phyloP scores from a whole-genome alignment of 2,113 vertebrate species.

The Nyctereutes procyonoides region DNA sequence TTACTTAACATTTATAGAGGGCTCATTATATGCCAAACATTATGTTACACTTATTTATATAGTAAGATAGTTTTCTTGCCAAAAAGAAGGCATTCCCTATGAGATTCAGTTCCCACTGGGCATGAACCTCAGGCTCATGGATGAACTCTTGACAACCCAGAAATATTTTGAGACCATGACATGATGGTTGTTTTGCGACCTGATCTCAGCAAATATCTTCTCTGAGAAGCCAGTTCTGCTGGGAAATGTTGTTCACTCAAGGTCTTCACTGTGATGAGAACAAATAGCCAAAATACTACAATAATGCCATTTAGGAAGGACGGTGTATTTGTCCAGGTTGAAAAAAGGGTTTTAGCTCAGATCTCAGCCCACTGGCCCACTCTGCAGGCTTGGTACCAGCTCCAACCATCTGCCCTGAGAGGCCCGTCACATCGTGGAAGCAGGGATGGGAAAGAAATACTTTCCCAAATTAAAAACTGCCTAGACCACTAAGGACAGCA shows the following conservation, averaged over 20 bases:
- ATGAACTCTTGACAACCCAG: background rate
- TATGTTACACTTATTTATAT: background rate
- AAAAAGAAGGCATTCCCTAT: background rate
- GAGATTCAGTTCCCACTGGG: conserved; percentile 23
- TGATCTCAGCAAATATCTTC: background rate
- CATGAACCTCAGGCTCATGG: background rate
- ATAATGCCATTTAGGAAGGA: background rate
- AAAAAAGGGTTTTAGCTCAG: background rate
- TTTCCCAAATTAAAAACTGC: background rate
- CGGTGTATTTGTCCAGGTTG: background rate
- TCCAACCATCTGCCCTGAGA: background rate
- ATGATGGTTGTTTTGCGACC: background rate
- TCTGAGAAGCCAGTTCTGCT: background rate
- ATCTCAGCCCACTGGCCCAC: background rate
- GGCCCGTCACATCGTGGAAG: background rate
- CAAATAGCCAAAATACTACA: background rate
- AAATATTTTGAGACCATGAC: background rate
- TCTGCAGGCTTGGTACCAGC: background rate
- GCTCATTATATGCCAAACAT: background rate
- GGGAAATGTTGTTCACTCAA: background rate
- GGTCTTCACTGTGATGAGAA: background rate
- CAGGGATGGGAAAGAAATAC: background rate
- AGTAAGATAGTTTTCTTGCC: background rate
- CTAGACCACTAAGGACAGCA: background rate
- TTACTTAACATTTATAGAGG: background rate